These are phyloP conservation scores for Byasa hedistus DNA, from an alignment of 2,888 invertebrate genomes.

Conservation along the genomic window DNA sequence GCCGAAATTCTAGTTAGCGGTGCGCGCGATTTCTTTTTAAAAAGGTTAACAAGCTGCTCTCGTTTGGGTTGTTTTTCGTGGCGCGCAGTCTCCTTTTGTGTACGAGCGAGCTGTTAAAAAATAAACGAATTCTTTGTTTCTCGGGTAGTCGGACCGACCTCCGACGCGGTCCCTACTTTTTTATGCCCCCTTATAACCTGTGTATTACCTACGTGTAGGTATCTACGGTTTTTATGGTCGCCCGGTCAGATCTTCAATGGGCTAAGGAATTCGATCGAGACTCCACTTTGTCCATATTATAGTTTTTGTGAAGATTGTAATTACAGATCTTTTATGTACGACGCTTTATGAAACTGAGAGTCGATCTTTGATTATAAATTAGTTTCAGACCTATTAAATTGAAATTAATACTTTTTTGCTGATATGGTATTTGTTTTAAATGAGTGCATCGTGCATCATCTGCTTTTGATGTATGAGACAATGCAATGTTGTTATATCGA, in stretches of 20 bases:
- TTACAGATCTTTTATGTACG: constrained; percentile 44
- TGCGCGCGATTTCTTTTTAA: constrained; percentile 76
- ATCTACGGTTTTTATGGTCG: constrained; percentile 78
- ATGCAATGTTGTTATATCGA: constrained; percentile 3
- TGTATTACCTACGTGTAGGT: constrained; percentile 80
- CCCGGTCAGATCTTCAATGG: constrained; percentile 79
- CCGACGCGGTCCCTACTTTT: constrained; percentile 78
- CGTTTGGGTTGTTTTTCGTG: constrained; percentile 77
- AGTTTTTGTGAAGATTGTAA: constrained; percentile 43
- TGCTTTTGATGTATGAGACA: constrained; percentile 6
- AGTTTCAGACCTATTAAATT: constrained; percentile 27
- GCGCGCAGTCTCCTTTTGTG: constrained; percentile 76
- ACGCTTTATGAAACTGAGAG: constrained; percentile 38
- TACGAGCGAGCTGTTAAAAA: constrained; percentile 80
- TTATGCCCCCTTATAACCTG: constrained; percentile 79
- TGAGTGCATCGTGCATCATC: background rate
- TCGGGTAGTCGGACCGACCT: constrained; percentile 79
- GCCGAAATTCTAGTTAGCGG: constrained; percentile 78
- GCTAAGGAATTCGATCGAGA: constrained; percentile 78
- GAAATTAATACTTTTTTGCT: constrained; percentile 24
- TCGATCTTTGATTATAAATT: constrained; percentile 31
- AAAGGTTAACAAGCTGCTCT: constrained; percentile 78
- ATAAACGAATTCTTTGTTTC: constrained; percentile 80
- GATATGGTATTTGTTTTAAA: constrained; percentile 21
- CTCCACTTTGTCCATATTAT: constrained; percentile 63